Percentiles rank a stretch among this genome's conserved stretches.
These are phyloP conservation scores for Danio rerio DNA, from an alignment of 2,113 vertebrate species.

Conservation along the genomic window GRCz12tu NC_133187.1:3004501-3005000, in stretches of 20 bases:
- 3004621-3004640: no score
- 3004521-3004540: no score
- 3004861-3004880: conserved; percentile 26
- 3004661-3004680: conserved; percentile 1
- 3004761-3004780: not conserved
- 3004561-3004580: no score
- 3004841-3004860: conserved; percentile 12
- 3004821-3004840: conserved; percentile 6
- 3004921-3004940: conserved; percentile 30
- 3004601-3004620: no score
- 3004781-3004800: not conserved
- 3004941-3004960: conserved; percentile 30
- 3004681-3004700: not conserved
- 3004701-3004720: not conserved
- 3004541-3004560: no score
- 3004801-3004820: not conserved
- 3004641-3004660: not conserved
- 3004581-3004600: no score
- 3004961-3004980: conserved; percentile 33
- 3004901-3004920: conserved; percentile 38
- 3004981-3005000: conserved; percentile 40
- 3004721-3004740: not conserved
- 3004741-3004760: not conserved
- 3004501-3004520: no score
- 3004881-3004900: conserved; percentile 2